Evolutionary conservation across 2,888 invertebrate species (phyloP).

Genomic region (Dendrolimus houi): DNA sequence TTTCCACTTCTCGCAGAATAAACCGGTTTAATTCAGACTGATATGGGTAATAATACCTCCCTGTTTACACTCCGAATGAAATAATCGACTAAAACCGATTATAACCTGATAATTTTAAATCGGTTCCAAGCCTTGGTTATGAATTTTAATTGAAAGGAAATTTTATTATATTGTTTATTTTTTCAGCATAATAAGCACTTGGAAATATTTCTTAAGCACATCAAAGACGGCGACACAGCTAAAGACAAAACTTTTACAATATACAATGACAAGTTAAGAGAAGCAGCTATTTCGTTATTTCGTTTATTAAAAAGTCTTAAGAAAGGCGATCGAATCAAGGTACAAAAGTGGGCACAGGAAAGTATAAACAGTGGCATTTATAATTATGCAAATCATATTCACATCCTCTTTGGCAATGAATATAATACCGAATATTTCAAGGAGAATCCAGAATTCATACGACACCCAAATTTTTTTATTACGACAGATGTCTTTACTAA

Average conservation of each 20-base stretch:
- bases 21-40: too few species aligned
- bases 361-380: constrained; percentile 68
- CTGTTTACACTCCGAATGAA: too few species aligned
- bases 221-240: constrained; percentile 35
- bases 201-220: constrained; percentile 27
- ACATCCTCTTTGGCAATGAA: constrained; percentile 49
- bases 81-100: too few species aligned
- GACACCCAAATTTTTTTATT: constrained; percentile 57
- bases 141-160: too few species aligned
- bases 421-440: constrained; percentile 20
- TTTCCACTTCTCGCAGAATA: too few species aligned
- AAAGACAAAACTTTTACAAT: constrained; percentile 63
- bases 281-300: constrained; percentile 59
- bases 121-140: too few species aligned
- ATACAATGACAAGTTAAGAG: constrained; percentile 62
- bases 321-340: constrained; percentile 39
- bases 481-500: constrained; percentile 54
- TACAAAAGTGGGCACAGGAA: constrained; percentile 48
- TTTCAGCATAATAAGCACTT: constrained; percentile 43
- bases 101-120: too few species aligned
- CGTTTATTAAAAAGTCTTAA: constrained; percentile 52
- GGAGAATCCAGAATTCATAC: constrained; percentile 58
- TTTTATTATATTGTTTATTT: neutral
- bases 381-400: constrained; percentile 58
- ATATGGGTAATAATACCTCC: too few species aligned